phyloP scores from a whole-genome alignment of 1,140 invertebrate species.

The Idris sp. region DNA sequence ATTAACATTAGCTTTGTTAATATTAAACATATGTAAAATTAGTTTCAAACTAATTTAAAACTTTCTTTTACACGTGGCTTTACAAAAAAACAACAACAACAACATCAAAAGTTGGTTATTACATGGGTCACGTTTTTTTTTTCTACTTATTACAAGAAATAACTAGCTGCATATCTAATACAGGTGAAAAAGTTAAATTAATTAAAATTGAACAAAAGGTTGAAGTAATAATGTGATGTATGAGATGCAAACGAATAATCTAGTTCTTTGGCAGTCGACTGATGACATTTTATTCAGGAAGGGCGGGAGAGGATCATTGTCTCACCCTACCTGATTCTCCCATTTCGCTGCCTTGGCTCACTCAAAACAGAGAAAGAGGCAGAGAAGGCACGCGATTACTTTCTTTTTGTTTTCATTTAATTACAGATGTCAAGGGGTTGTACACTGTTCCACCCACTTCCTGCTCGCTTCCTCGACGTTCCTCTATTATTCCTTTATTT shows the following conservation, averaged over 20 bases:
- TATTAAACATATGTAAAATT: too few species aligned
- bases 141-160: neutral
- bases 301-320: conserved; percentile 64
- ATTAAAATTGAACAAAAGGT: conserved; percentile 57
- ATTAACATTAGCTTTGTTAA: too few species aligned
- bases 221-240: conserved; percentile 55
- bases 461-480: conserved; percentile 67
- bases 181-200: conserved; percentile 50
- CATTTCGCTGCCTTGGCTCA: conserved; percentile 65
- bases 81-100: too few species aligned
- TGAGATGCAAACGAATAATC: conserved; percentile 63
- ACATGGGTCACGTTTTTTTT: too few species aligned
- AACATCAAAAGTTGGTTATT: too few species aligned
- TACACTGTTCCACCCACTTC: conserved; percentile 67
- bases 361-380: conserved; percentile 63
- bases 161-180: conserved; percentile 18
- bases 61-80: too few species aligned
- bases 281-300: conserved; percentile 65
- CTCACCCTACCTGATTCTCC: conserved; percentile 64
- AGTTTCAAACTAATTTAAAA: too few species aligned
- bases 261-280: conserved; percentile 62
- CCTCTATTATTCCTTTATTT: conserved; percentile 78
- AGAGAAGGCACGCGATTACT: conserved; percentile 76
- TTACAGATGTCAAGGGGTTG: conserved; percentile 79
- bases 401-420: conserved; percentile 79